Evolutionary conservation across 2,888 invertebrate genomes (phyloP), one percentile per base, ranked within the genome.

Genomic region (Zonitis immaculata): DNA sequence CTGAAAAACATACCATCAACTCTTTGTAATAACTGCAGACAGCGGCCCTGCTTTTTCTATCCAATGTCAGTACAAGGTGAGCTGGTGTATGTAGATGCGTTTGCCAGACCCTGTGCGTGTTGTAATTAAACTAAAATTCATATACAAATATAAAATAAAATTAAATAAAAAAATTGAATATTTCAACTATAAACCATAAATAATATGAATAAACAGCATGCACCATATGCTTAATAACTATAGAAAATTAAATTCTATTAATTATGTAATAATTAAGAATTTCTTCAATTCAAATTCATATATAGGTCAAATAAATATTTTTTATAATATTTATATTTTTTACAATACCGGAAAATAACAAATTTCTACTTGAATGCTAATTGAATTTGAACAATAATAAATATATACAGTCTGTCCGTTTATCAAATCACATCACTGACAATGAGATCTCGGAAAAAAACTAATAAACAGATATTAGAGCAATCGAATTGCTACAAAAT

Each of bases 21-120:
- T 67, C 39, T 39, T 39, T 39, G 69, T 65, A 68, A 69, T 70
- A 66, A 66, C 63, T 64, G 68, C 69, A 70, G 70, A 71, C 70
- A 67, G 59, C 59, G 63, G 58, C 63, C 62, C 56, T 60, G 61
- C 39, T 39, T 39, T 20, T 64, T 69, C 68, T 70, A 68, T 71
- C 67, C 73, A 73, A 73, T 73, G 73, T 73, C 72, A 73, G 63
- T 62, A 63, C 72, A 73, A 73, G 73, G 73, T 71, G 71, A 73
- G 70, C 73, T 66, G 65, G 39, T 35, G 39, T 20, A 39, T 39
- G 71, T 71, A 66, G 65, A 70, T 64, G 60, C 60, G 54, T 65
- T 62, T 53, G 56, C 51, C 56, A 54, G 60, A 57, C 58, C 55
- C 56, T 59, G 61, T 59, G 61, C 61, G 60, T 58, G 57, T 49